Conservation (phyloP, 2,888 invertebrate genomes). For the Thymelicus sylvestris region DNA sequence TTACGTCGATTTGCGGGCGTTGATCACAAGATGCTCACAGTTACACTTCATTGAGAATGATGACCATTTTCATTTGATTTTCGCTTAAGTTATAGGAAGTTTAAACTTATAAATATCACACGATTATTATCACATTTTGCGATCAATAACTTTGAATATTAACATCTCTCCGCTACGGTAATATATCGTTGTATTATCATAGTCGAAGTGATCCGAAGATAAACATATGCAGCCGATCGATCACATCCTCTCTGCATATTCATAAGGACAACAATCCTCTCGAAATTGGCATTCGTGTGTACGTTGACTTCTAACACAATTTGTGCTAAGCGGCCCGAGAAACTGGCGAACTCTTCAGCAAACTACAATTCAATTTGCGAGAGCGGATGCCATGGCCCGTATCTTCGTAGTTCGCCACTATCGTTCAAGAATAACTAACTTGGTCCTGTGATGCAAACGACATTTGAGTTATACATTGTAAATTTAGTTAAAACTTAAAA, state of each 20-base stretch:
- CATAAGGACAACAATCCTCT: constrained; percentile 26
- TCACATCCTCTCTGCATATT: constrained; percentile 10
- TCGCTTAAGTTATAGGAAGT: no score
- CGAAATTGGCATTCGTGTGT: constrained; percentile 13
- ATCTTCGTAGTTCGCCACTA: constrained; percentile 24
- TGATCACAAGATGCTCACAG: no score
- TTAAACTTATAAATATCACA: no score
- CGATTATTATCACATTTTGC: no score
- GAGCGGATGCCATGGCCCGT: constrained; percentile 28
- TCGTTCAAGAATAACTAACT: constrained; percentile 30
- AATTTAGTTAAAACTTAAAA: constrained; percentile 9
- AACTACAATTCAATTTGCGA: constrained; percentile 36
- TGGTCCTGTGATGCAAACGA: constrained; percentile 23
- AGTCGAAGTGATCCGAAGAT: neutral
- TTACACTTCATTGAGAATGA: no score
- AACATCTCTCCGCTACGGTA: neutral
- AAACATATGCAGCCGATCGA: constrained; percentile 14
- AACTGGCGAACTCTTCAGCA: constrained; percentile 32
- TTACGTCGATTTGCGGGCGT: no score
- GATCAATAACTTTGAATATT: neutral
- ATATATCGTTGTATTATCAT: neutral
- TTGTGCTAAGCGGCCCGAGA: constrained; percentile 33
- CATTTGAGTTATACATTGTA: constrained; percentile 13
- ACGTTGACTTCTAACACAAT: constrained; percentile 29
- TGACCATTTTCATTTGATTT: no score